Percentiles rank a stretch among this genome's conserved stretches.
Evolutionary conservation across 1,140 invertebrate genomes (phyloP).

Genomic region (Ectropis grisescens): DNA sequence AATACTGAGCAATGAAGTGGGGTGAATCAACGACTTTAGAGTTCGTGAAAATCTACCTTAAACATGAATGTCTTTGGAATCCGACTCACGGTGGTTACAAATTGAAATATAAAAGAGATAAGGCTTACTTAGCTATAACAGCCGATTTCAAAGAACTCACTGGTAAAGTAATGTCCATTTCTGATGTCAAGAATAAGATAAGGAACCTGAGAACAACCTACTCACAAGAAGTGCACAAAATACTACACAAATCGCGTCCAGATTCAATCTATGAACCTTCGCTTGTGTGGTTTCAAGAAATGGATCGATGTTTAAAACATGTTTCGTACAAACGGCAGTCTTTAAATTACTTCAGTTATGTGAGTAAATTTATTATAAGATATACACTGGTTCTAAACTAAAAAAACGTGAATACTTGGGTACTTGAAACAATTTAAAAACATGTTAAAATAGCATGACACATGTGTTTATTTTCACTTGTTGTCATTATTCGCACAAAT

Average conservation of each 20-base stretch:
- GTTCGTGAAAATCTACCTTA: constrained; percentile 60
- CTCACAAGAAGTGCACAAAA: constrained; percentile 52
- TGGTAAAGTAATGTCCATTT: constrained; percentile 29
- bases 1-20: constrained; percentile 52
- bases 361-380: no score
- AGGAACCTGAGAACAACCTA: constrained; percentile 60
- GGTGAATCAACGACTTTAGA: constrained; percentile 36
- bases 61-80: constrained; percentile 56
- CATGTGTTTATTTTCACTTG: not conserved
- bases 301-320: constrained; percentile 57
- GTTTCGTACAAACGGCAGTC: constrained; percentile 30
- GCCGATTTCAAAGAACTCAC: constrained; percentile 34
- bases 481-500: not conserved
- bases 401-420: not conserved
- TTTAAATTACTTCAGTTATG: no score
- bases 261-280: constrained; percentile 53
- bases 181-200: constrained; percentile 54
- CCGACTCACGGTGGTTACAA: constrained; percentile 38
- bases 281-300: constrained; percentile 57
- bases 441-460: not conserved
- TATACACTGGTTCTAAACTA: constrained; percentile 9
- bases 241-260: constrained; percentile 52
- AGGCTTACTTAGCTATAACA: constrained; percentile 42
- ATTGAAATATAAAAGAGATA: constrained; percentile 29
- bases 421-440: not conserved